A percentile compares a stretch with the other conserved stretches of the same genome.
Conservation (phyloP, 2,888 invertebrate species). For the Lycophotia porphyrea region DNA sequence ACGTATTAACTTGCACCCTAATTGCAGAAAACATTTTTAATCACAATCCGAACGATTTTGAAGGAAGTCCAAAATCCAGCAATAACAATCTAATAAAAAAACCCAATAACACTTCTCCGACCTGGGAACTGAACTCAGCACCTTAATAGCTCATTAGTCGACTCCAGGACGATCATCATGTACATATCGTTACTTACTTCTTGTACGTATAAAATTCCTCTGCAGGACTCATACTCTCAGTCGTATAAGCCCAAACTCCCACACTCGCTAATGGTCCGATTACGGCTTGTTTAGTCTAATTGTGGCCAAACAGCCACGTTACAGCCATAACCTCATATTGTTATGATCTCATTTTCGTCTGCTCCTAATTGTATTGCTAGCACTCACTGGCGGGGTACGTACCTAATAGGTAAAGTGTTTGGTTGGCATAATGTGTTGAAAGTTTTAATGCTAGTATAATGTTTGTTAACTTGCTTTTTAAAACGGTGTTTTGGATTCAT, state of each 20-base stretch:
- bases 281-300: slow-evolving; percentile 59
- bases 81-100: background rate
- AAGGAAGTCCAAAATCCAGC: background rate
- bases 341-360: slow-evolving; percentile 55
- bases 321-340: slow-evolving; percentile 43
- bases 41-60: background rate
- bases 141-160: background rate
- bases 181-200: background rate
- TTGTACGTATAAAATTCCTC: background rate
- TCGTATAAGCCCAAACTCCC: slow-evolving; percentile 10
- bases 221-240: background rate
- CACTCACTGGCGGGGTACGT: background rate
- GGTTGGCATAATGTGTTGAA: slow-evolving; percentile 25
- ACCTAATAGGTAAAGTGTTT: slow-evolving; percentile 21
- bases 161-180: background rate
- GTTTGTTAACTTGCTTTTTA: background rate
- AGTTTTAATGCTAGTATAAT: slow-evolving; percentile 29
- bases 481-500: background rate
- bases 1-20: background rate
- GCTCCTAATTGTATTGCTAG: slow-evolving; percentile 42
- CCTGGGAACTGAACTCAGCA: background rate
- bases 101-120: background rate
- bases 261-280: slow-evolving; percentile 26
- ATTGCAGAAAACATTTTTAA: background rate
- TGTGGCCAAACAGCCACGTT: slow-evolving; percentile 34